A percentile compares a stretch with the other conserved stretches of the same genome.
phyloP scores from a whole-genome alignment of 2,888 invertebrate species.

The Drosophila ezoana region DNA sequence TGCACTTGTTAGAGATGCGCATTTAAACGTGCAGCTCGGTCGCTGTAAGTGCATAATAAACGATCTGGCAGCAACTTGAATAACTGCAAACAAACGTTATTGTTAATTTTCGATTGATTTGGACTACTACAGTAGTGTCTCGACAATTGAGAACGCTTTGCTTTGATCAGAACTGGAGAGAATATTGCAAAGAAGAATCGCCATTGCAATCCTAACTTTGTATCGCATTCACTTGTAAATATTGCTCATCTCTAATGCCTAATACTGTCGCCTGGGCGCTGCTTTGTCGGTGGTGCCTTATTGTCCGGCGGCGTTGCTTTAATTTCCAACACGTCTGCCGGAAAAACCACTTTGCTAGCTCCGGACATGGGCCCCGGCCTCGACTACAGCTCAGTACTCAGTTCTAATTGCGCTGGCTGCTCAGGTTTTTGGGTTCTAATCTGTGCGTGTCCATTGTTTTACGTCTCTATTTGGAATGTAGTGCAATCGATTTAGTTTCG shows the following conservation, averaged over 20 bases:
- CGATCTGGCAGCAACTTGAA: background rate
- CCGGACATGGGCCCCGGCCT: background rate
- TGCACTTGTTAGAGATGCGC: conserved; percentile 39
- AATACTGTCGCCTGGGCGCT: conserved; percentile 1
- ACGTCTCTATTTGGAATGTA: conserved; percentile 64
- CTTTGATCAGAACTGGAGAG: background rate
- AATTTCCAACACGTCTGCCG: conserved; percentile 42
- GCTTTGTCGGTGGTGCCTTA: conserved; percentile 28
- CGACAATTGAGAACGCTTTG: no score
- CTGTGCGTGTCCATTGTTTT: conserved; percentile 46
- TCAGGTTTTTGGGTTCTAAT: conserved; percentile 11
- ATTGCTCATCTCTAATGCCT: conserved; percentile 17
- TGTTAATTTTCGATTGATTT: no score
- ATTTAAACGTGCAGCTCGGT: conserved; percentile 10
- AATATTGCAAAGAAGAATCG: background rate
- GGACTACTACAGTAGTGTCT: no score
- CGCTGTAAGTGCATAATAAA: background rate
- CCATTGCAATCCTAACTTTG: no score
- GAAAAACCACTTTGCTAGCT: conserved; percentile 47
- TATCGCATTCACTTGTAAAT: background rate
- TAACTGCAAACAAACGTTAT: background rate
- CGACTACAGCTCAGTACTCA: background rate
- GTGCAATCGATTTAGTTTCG: conserved; percentile 60
- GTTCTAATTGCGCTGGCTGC: background rate
- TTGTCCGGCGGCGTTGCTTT: conserved; percentile 45